A percentile compares a stretch with the other conserved stretches of the same genome.
phyloP scores from a whole-genome alignment of 2,888 invertebrate genomes.

The Scaptomyza reducta region DNA sequence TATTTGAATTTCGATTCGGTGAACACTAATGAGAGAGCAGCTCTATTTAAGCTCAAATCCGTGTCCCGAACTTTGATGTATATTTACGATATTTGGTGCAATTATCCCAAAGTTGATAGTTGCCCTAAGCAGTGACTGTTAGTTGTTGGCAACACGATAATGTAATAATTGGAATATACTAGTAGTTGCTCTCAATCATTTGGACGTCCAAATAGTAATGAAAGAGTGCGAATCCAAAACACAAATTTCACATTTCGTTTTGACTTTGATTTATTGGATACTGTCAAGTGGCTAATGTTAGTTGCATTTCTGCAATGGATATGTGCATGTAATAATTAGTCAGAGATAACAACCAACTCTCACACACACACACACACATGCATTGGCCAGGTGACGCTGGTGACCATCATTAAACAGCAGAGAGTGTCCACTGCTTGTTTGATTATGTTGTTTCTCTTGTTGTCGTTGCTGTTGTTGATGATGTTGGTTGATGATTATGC shows the following conservation, averaged over 20 bases:
- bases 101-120: no score
- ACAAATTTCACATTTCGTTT: background rate
- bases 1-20: no score
- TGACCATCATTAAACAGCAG: conserved; percentile 27
- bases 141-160: background rate
- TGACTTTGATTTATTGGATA: conserved; percentile 68
- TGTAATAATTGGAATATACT: conserved; percentile 1
- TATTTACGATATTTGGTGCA: no score
- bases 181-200: background rate
- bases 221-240: background rate
- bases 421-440: conserved; percentile 2
- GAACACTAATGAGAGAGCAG: no score
- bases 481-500: conserved; percentile 17
- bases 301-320: background rate
- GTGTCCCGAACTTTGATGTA: no score
- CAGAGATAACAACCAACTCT: conserved; percentile 32
- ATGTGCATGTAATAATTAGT: conserved; percentile 65
- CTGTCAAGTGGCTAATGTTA: conserved; percentile 46
- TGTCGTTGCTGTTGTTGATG: conserved; percentile 12
- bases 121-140: background rate
- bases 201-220: background rate
- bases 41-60: no score
- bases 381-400: conserved; percentile 12
- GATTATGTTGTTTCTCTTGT: conserved; percentile 3
- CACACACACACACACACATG: background rate